These are phyloP conservation scores for Hypothenemus hampei DNA, from an alignment of 1,140 invertebrate species.

Conservation along the genomic window DNA sequence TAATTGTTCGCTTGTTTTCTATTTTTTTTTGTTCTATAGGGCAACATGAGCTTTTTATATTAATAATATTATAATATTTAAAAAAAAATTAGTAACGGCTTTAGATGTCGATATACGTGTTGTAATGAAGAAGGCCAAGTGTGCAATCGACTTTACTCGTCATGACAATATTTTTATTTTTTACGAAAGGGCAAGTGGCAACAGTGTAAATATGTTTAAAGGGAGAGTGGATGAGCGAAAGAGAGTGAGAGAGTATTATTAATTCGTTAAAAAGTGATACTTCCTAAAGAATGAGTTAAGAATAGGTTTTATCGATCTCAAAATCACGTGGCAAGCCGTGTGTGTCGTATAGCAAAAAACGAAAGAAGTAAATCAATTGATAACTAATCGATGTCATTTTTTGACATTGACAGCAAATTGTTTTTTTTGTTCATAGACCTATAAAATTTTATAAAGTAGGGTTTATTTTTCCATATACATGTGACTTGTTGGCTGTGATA, in stretches of 20 bases:
- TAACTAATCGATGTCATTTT: background rate
- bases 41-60: too few relatives aligned
- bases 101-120: background rate
- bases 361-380: background rate
- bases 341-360: constrained; percentile 20
- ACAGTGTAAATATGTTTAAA: background rate
- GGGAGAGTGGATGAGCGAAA: background rate
- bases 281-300: constrained; percentile 8
- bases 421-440: background rate
- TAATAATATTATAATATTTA: too few relatives aligned
- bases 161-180: constrained; percentile 11
- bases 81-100: background rate
- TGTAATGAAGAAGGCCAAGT: background rate
- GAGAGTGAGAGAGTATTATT: constrained; percentile 41
- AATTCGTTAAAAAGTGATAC: constrained; percentile 43
- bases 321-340: constrained; percentile 35
- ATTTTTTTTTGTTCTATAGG: background rate
- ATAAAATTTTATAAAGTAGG: background rate
- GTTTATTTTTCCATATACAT: too few relatives aligned
- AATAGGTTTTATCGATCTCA: constrained; percentile 39
- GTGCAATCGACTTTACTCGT: background rate
- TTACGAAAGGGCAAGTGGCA: background rate
- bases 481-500: constrained; percentile 48
- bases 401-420: background rate
- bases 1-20: background rate